phyloP scores from a whole-genome alignment of 2,113 vertebrate species.

The Antennarius striatus region DNA sequence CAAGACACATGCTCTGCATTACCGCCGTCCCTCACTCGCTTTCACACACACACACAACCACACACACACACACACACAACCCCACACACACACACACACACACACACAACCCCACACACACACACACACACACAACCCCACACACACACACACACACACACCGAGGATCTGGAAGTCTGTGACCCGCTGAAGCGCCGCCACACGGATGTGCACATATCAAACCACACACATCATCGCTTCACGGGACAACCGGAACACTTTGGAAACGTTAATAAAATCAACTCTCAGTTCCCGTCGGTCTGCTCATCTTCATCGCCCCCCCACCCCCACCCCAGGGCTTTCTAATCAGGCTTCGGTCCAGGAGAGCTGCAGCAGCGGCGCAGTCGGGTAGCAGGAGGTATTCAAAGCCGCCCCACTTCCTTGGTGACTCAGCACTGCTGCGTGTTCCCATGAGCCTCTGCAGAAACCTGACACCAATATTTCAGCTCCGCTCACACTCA shows the following conservation, averaged over 20 bases:
- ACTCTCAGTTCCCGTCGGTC: background rate
- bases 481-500: slow-evolving; percentile 42
- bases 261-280: background rate
- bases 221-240: background rate
- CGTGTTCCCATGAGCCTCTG: slow-evolving; percentile 69
- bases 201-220: slow-evolving; percentile 9
- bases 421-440: slow-evolving; percentile 75
- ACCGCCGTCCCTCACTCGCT: slow-evolving; percentile 56
- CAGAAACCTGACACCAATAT: slow-evolving; percentile 75
- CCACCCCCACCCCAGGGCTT: background rate
- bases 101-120: no score
- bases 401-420: slow-evolving; percentile 52
- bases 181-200: slow-evolving; percentile 23
- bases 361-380: slow-evolving; percentile 9
- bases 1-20: slow-evolving; percentile 75
- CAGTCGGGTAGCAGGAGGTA: slow-evolving; percentile 9
- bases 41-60: slow-evolving; percentile 46
- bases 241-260: background rate
- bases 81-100: no score
- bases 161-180: slow-evolving; percentile 40
- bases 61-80: no score
- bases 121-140: no score
- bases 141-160: no score
- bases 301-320: background rate
- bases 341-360: background rate